These are phyloP conservation scores for Sterrhoptilus dennistouni DNA, from an alignment of 2,113 vertebrate genomes.

Conservation along the genomic window DNA sequence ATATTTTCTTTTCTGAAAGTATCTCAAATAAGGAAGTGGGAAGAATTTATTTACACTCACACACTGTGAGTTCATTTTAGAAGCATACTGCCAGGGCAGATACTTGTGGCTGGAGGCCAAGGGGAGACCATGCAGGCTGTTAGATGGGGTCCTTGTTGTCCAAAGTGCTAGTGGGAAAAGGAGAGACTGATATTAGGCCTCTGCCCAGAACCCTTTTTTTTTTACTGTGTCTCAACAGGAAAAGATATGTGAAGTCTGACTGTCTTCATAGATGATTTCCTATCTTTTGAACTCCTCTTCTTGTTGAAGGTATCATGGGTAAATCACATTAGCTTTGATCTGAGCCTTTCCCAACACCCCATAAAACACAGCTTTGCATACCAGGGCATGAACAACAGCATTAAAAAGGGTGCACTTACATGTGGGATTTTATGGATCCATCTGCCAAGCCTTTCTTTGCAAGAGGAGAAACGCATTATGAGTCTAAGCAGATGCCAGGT, in stretches of 20 bases:
- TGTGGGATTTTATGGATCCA: not conserved
- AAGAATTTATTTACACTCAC: not conserved
- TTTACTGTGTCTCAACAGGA: not conserved
- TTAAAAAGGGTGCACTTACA: not conserved
- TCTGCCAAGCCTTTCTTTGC: constrained; percentile 27
- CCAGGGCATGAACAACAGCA: not conserved
- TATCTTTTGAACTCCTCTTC: not conserved
- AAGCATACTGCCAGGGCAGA: not conserved
- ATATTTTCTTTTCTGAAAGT: constrained; percentile 4
- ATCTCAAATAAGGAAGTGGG: not conserved
- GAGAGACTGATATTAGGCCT: not conserved
- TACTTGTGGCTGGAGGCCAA: not conserved
- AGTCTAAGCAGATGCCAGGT: not conserved
- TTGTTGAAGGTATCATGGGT: not conserved
- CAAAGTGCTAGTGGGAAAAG: not conserved
- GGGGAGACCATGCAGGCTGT: not conserved
- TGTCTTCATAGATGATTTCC: not conserved
- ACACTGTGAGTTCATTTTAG: not conserved
- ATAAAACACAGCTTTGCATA: constrained; percentile 8
- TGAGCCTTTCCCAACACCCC: not conserved
- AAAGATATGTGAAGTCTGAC: not conserved
- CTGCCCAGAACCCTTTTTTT: not conserved
- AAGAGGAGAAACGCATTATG: not conserved
- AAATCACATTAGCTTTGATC: constrained; percentile 22
- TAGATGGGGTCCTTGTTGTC: not conserved